Base-by-base conservation (phyloP, 2,797 vertebrate species). In the Propithecus perrieri region DNA sequence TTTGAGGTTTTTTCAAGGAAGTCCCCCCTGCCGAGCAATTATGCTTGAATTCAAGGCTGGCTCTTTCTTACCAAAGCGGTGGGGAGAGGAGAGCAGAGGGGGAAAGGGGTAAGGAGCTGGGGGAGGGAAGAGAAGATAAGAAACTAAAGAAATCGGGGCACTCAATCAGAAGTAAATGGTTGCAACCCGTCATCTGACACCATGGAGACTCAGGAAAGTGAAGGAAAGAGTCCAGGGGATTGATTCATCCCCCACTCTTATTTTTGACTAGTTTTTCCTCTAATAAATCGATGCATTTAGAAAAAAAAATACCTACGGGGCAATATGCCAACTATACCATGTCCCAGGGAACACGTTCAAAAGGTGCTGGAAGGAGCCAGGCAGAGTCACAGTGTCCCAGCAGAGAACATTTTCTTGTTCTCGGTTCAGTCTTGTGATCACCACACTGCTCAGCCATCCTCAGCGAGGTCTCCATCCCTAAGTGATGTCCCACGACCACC, bases 1-100 rank as follows among this genome's bases (percentile, higher is more conserved):
- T 98, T 97, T 98, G 97, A 98, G 97, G 98, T 98, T 98, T 98
- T 97, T 93, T 71, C 92, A 97, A 98, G 96, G 97, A 97, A 97
- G 72, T 92, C 91, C 91, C 97, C 97, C 98, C 98, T 98, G 97
- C 98, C 53, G 97, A 98, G 98, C 97, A 98, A 98, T 99, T 98
- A 98, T 98, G 97, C 98, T 97, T 97, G 97, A 98, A 98, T 98
- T 98, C 98, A 98, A 98, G 98, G 94, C 95, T 95, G 97, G 96
- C 85, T 85, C 94, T 98, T 98, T 97, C 96, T 98, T 98, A 96
- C 96, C 84, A 96, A 97, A 98, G 78, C 96, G 96, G 92, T 88
- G 92, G 79, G 85, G 95, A 98, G 93, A 93, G 91, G 94, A 91
- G 96, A 88, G 94, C 97, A 96, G 92, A 91, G 41, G 38, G 80